Percentiles rank a stretch among this genome's conserved stretches.
phyloP scores from a whole-genome alignment of 2,113 vertebrate genomes.

The Poeciliopsis retropinna region DNA sequence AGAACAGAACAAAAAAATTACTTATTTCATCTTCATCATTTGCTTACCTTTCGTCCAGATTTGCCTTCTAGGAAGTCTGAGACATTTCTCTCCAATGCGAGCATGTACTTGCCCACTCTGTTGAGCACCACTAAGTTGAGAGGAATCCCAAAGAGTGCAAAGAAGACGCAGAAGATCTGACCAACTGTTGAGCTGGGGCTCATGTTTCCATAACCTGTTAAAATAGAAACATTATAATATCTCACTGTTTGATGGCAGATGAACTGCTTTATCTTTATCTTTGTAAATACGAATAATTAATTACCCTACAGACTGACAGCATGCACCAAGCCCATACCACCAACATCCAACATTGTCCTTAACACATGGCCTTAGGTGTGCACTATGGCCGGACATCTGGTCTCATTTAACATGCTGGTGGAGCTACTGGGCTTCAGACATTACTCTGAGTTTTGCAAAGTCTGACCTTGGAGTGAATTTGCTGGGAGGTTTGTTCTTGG shows the following conservation, averaged over 20 bases:
- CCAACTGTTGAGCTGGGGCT: conserved; percentile 80
- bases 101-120: conserved; percentile 88
- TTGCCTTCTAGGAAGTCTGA: conserved; percentile 67
- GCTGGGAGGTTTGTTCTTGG: neutral
- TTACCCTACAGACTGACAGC: neutral
- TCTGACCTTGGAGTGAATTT: too few species aligned
- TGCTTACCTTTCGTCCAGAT: conserved; percentile 64
- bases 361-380: neutral
- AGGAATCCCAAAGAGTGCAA: conserved; percentile 90
- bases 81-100: conserved; percentile 73
- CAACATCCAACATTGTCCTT: too few species aligned
- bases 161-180: conserved; percentile 90
- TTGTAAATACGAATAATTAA: neutral
- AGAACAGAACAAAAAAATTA: neutral
- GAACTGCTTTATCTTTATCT: neutral
- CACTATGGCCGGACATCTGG: too few species aligned
- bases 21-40: neutral
- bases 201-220: conserved; percentile 90
- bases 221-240: conserved; percentile 16
- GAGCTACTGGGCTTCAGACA: too few species aligned
- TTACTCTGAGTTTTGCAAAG: too few species aligned
- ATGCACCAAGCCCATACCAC: neutral
- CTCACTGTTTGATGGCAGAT: neutral
- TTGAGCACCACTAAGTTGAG: conserved; percentile 91
- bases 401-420: too few species aligned